phyloP scores from a whole-genome alignment of 2,797 vertebrate species.

The Danio aesculapii region DNA sequence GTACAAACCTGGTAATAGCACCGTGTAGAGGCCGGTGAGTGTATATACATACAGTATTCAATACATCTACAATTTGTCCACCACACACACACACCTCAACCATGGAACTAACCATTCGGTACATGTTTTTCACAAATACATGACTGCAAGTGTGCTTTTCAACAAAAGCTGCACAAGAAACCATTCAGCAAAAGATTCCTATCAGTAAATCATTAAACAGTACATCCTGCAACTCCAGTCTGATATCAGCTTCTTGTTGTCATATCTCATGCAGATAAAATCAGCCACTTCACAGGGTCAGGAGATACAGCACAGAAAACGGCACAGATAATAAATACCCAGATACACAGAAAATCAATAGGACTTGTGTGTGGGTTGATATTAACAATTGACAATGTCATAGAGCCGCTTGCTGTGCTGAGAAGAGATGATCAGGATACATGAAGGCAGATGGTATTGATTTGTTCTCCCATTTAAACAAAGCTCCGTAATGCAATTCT shows the following conservation, averaged over 20 bases:
- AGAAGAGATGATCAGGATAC: constrained; percentile 54
- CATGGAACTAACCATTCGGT: neutral
- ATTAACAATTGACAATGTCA: constrained; percentile 57
- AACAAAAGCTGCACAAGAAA: neutral
- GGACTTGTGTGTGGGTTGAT: constrained; percentile 53
- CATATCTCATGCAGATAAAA: constrained; percentile 24
- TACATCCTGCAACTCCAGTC: neutral
- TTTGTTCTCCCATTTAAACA: constrained; percentile 66
- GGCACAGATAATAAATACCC: constrained; percentile 54
- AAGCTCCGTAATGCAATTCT: constrained; percentile 63
- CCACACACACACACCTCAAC: neutral
- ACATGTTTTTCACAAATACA: neutral
- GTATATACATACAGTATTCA: no score
- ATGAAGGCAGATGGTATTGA: constrained; percentile 63
- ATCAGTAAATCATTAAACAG: constrained; percentile 32
- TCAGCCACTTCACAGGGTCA: constrained; percentile 61
- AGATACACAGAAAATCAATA: constrained; percentile 58
- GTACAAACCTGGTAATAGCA: no score
- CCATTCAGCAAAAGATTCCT: constrained; percentile 6
- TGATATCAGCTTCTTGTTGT: constrained; percentile 18
- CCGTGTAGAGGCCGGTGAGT: no score
- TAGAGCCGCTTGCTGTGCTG: constrained; percentile 42
- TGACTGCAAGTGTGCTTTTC: neutral
- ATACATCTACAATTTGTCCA: no score
- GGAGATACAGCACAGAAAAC: constrained; percentile 43